Base-by-base conservation (phyloP, 2,113 vertebrate species). In the Ondatra zibethicus region DNA sequence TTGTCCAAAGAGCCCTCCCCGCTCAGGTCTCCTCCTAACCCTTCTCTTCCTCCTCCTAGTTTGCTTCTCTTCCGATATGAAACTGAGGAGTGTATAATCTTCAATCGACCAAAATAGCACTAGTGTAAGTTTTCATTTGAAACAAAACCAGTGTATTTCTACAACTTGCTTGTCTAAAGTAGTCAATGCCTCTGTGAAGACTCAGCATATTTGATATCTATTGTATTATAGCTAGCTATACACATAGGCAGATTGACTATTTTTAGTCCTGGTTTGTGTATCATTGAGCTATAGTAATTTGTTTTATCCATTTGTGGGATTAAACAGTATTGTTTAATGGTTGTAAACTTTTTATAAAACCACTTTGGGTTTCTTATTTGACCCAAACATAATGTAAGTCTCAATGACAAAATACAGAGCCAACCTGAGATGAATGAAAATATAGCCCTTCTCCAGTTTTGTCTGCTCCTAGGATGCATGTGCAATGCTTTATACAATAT, bases 361-460 rank as follows among this genome's bases (percentile, higher is more conserved):
- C 98, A 99, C 98, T 99, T 99, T 99, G 99, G 99, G 99, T 99
- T 98, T 98, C 99, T 99, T 98, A 97, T 98, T 99, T 98, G 98
- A 99, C 99, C 99, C 99, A 99, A 99, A 99, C 97, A 98, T 99
- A 99, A 99, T 98, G 98, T 99, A 99, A 99, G 99, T 99, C 99
- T 98, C 98, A 98, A 99, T 99, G 99, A 99, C 99, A 99, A 98
- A 98, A 98, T 96, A 93, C 85, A 93, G 89, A 96, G 88, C 75
- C 95, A 96, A 95, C 50, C 58, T 96, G 88, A 96, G 92, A 68
- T 96, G 97, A 98, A 96, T 98, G 97, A 98, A 98, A 98, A 98
- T 92, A 97, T 93, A 94, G 68, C 96, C 93, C 76, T 87, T 97
- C 76, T 31, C 95, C 97, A 97, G 92, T 97, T 98, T 97, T 78